phyloP scores from a whole-genome alignment of 37 sponge, comb jelly and placozoan species.

The Lycopodina hypogea region DNA sequence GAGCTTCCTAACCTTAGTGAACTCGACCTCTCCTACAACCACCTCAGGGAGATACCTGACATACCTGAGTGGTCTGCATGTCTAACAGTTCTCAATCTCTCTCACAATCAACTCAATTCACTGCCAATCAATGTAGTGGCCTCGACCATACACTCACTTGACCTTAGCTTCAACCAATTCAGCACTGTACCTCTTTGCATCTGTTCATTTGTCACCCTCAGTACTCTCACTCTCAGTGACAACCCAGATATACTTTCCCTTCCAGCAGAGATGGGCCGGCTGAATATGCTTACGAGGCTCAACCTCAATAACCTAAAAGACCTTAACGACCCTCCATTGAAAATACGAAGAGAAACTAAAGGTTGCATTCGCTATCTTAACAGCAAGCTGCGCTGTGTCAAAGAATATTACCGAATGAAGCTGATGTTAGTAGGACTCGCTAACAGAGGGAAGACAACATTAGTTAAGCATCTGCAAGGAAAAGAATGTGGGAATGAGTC shows the following conservation, averaged over 20 bases:
- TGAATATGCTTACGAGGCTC: constrained; percentile 51
- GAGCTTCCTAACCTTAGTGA: constrained; percentile 73
- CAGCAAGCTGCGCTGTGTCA: constrained; percentile 72
- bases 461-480: constrained; percentile 84
- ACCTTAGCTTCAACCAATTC: constrained; percentile 72
- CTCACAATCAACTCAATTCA: constrained; percentile 65
- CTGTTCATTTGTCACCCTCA: constrained; percentile 72
- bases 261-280: constrained; percentile 81
- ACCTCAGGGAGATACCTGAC: constrained; percentile 71
- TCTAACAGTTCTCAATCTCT: constrained; percentile 72
- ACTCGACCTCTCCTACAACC: constrained; percentile 78
- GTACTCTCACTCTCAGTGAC: constrained; percentile 57
- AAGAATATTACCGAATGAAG: constrained; percentile 88
- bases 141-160: constrained; percentile 60
- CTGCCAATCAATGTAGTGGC: constrained; percentile 66
- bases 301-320: constrained; percentile 61
- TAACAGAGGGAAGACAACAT: constrained; percentile 86
- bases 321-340: constrained; percentile 78
- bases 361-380: constrained; percentile 79
- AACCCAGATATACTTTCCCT: constrained; percentile 71
- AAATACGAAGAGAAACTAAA: constrained; percentile 40
- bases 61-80: constrained; percentile 69
- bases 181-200: constrained; percentile 69
- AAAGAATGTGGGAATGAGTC: constrained; percentile 77
- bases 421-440: constrained; percentile 91